Conservation (phyloP, 2,113 vertebrate species). For the Chauna torquata region DNA sequence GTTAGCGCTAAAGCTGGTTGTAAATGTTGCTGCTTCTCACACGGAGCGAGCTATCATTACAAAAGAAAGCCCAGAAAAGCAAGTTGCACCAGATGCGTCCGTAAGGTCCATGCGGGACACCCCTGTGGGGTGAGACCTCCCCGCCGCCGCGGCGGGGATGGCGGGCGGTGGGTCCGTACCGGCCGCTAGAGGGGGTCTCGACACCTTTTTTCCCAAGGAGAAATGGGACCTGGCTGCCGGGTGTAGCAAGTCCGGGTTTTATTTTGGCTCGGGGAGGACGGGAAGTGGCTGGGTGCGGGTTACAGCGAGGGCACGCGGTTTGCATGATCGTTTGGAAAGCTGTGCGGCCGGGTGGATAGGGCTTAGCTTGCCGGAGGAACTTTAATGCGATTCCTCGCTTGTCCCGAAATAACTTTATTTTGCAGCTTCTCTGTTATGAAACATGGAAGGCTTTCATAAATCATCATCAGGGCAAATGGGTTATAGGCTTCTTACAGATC, state of each 20-base stretch:
- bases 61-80: background rate
- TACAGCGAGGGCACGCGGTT: background rate
- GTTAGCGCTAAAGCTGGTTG: background rate
- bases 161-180: background rate
- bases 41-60: background rate
- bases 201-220: background rate
- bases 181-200: conserved; percentile 46
- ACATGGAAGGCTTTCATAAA: background rate
- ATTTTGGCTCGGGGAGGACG: background rate
- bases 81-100: background rate
- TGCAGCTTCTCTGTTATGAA: background rate
- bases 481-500: background rate
- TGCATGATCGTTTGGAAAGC: background rate
- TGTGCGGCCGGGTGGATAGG: background rate
- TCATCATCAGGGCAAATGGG: background rate
- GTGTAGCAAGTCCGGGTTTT: background rate
- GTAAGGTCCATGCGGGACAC: background rate
- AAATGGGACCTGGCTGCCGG: background rate
- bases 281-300: background rate
- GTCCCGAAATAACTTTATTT: background rate
- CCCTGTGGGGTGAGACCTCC: background rate
- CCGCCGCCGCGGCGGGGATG: background rate
- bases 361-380: background rate
- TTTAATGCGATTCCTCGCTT: background rate
- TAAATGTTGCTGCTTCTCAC: background rate